Evolutionary conservation across 2,888 invertebrate genomes (phyloP), one percentile per base, ranked within the genome.

Genomic region (Biston betularia): DNA sequence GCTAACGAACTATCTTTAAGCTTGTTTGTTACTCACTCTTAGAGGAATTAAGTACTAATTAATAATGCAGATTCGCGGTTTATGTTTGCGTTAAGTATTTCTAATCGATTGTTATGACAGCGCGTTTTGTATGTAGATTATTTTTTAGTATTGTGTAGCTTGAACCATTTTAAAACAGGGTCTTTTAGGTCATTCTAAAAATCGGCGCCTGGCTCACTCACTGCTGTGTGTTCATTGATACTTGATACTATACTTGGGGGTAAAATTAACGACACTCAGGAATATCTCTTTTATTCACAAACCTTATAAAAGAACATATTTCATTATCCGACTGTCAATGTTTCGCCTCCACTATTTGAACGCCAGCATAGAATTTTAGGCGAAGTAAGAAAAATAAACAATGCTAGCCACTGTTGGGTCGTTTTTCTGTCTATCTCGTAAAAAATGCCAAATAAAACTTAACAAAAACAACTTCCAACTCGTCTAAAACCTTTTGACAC

Each of bases 181-280:
- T 90, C 86, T 85, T 88, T 91, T 91, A 89, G 86, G 80, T 87
- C 82, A 75, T 76, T 79, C 83, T 84, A 87, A 88, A 88, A 85
- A 77, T 79, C 79, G 85, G 77, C 87, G 81, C 84, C 88, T 88
- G 85, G 69, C 76, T 80, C 82, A 81, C 80, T 77, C 75, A 81
- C 75, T 76, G 70, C 76, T 79, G 83, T 85, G 81, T 85, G 54
- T 63, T 83, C 83, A 83, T 77, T 74, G 62, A 78, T 78, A 80
- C 77, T 82, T 76, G 80, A 63, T 75, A 74, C 63, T 69, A 74
- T 15, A 15, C 24, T 71, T 12, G 78, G 79, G 76, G 81, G 83
- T 75, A 66, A 69, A 76, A 69, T 66, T 33, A 12, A 68, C 81
- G 81, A 79, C 80, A 76, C 79, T 74, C 77, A 71, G 65, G 75